These are phyloP conservation scores for Oophaga pumilio DNA, from an alignment of 2,113 vertebrate species.

Conservation along the genomic window DNA sequence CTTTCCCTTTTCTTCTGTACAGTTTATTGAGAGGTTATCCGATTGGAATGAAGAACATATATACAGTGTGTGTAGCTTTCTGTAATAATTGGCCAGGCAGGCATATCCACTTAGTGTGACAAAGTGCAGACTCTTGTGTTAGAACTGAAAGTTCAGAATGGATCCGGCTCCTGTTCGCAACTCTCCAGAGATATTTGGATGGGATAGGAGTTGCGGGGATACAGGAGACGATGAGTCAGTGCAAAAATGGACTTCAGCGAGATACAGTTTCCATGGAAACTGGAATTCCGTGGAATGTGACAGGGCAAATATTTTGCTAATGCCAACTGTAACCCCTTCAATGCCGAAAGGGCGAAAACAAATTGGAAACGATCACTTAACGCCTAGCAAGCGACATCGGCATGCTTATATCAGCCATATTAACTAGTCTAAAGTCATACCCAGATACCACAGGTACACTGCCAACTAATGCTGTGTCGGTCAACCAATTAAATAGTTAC, in stretches of 20 bases:
- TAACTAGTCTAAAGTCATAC: not conserved
- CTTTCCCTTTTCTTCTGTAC: not conserved
- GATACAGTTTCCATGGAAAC: constrained; percentile 50
- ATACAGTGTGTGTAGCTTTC: not conserved
- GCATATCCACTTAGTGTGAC: not conserved
- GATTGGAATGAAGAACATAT: not conserved
- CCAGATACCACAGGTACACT: not conserved
- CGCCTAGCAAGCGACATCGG: not conserved
- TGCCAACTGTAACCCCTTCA: constrained; percentile 19
- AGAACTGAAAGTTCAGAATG: not conserved
- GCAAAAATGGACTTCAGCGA: constrained; percentile 45
- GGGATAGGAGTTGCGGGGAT: constrained; percentile 36
- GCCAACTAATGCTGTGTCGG: not conserved
- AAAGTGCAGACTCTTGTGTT: not conserved
- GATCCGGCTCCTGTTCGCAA: not conserved
- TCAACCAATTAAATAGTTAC: not conserved
- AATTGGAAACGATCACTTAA: not conserved
- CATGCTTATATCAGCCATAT: not conserved
- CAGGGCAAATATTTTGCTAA: constrained; percentile 47
- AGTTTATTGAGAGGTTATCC: not conserved
- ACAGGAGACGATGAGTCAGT: constrained; percentile 3
- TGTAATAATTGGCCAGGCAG: not conserved
- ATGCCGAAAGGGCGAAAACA: not conserved
- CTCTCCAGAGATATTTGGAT: constrained; percentile 35
- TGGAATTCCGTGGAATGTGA: not conserved